Base-by-base conservation (phyloP, 1,140 invertebrate genomes). In the Pomacea maculata region DNA sequence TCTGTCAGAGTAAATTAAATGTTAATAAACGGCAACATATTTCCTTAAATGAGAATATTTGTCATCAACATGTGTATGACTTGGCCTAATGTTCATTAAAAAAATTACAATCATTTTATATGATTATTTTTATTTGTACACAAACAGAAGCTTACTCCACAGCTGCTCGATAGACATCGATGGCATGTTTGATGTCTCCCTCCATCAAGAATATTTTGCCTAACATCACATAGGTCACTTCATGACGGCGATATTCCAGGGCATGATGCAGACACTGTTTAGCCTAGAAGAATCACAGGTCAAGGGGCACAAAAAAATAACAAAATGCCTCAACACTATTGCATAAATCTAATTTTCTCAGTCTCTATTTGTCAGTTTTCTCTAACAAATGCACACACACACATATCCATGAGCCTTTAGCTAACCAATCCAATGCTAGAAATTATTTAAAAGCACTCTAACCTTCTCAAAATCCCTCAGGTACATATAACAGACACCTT, bases 181-280 rank as follows among this genome's bases (percentile, higher is more conserved):
- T 94, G 21, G 96, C 96, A 82, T 94, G 93, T 82, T 93, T 91
- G 64, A 96, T 92, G 87, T 96, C 95, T 82, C 94, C 93, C 85
- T 96, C 94, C 72, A 93, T 89, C 12, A 95, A 91, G 85, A 94
- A 93, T 52, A 96, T 92, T 90, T 95, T 94, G 0, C 95, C 95
- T 12, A 97, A 89, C 76, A 94, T 93, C 55, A 94, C 88, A 87
- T 95, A 95, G 19, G 95, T 95, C 74, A 94, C 91, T 86, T 95
- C 94, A 88, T 95, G 95, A 85, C 94, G 94, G 75, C 95, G 94
- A 70, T 94, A 91, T 86, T 95, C 93, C 11, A 95, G 93, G 12
- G 96, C 95, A 87, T 94, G 93, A 80, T 93, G 93, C 15, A 96
- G 94, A 88, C 95, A 94, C 76, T 94, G 93, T 84, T 95, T 94